Percentiles rank a stretch among this genome's conserved stretches.
phyloP scores from a whole-genome alignment of 2,888 invertebrate genomes.

The Oscheius sp. region DNA sequence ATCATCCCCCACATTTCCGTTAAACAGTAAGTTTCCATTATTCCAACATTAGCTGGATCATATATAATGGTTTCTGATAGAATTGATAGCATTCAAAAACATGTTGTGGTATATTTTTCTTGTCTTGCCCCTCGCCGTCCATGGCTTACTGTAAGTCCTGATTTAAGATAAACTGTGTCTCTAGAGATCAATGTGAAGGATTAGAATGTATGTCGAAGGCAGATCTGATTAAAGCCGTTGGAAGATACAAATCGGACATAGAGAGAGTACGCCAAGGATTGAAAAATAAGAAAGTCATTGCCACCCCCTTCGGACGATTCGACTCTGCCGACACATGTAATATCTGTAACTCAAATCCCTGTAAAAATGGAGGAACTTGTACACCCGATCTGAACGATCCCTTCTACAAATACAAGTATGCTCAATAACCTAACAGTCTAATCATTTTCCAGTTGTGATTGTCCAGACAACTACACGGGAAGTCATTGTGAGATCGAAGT shows the following conservation, averaged over 20 bases:
- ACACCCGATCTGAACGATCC: slow-evolving; percentile 35
- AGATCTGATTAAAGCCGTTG: background rate
- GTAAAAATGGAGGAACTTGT: slow-evolving; percentile 52
- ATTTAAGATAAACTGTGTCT: no score
- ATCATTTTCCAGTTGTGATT: slow-evolving; percentile 59
- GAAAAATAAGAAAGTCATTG: no score
- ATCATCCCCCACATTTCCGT: no score
- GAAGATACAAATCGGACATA: background rate
- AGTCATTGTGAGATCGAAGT: background rate
- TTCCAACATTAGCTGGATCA: no score
- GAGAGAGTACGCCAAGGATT: no score
- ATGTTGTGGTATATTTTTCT: no score
- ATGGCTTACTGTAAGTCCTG: no score
- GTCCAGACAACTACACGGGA: slow-evolving; percentile 71
- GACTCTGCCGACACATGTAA: slow-evolving; percentile 71
- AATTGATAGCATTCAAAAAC: no score
- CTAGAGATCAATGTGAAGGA: slow-evolving; percentile 8
- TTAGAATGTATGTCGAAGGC: background rate
- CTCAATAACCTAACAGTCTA: background rate
- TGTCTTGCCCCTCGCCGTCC: no score
- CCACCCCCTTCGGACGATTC: no score
- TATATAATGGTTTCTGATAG: no score
- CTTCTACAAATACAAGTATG: slow-evolving; percentile 45
- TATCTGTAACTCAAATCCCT: slow-evolving; percentile 46
- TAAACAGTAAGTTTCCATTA: no score